phyloP scores from a whole-genome alignment of 1,140 invertebrate species.

The Drosophila sucinea region DNA sequence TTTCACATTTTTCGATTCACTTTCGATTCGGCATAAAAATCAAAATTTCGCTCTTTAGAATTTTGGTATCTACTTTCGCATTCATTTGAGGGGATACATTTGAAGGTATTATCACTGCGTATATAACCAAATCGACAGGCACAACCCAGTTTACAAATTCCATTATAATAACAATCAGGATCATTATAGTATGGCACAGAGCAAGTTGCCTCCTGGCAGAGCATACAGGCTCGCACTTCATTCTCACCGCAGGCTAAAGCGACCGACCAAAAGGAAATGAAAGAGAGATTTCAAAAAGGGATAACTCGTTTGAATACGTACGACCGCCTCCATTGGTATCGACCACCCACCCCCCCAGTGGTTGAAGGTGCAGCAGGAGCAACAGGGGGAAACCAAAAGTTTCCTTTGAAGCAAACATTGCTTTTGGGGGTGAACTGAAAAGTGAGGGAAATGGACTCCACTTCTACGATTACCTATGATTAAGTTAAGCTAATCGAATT shows the following conservation, averaged over 20 bases:
- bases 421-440: not conserved
- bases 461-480: not conserved
- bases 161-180: not conserved
- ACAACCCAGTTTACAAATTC: slow-evolving; percentile 42
- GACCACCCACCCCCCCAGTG: not conserved
- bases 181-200: slow-evolving; percentile 1
- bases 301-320: slow-evolving; percentile 35
- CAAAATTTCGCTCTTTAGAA: not conserved
- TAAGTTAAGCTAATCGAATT: slow-evolving; percentile 34
- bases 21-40: not conserved
- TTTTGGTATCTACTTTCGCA: slow-evolving; percentile 1
- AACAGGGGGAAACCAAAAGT: not conserved
- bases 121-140: slow-evolving; percentile 51
- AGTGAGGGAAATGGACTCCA: not conserved
- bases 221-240: slow-evolving; percentile 44
- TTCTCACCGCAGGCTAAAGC: slow-evolving; percentile 50
- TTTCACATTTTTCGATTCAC: slow-evolving; percentile 4
- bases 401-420: slow-evolving; percentile 21
- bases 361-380: not conserved
- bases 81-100: slow-evolving; percentile 28
- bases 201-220: slow-evolving; percentile 44
- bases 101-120: slow-evolving; percentile 30
- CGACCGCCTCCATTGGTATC: slow-evolving; percentile 1
- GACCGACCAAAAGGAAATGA: not conserved
- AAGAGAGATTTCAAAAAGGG: not conserved